phyloP scores from a whole-genome alignment of 1,140 invertebrate genomes.

The Choristoneura fumiferana region DNA sequence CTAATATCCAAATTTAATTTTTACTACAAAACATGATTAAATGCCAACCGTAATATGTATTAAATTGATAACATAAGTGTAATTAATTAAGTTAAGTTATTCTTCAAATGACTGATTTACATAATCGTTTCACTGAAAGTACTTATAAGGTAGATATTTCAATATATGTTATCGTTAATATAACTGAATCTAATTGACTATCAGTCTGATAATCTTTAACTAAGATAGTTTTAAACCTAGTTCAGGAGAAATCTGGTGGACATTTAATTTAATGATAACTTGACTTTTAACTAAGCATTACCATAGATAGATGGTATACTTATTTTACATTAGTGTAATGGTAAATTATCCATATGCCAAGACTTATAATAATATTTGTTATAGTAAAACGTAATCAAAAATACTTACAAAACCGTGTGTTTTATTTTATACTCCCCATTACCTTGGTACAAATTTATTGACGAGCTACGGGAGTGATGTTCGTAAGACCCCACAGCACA shows the following conservation, averaged over 20 bases:
- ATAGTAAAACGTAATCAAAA: slow-evolving; percentile 43
- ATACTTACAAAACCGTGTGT: slow-evolving; percentile 2
- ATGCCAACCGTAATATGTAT: not conserved
- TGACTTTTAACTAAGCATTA: slow-evolving; percentile 27
- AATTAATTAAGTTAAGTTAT: slow-evolving; percentile 46
- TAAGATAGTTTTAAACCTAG: not conserved
- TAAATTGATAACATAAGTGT: slow-evolving; percentile 1
- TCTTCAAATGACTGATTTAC: slow-evolving; percentile 72
- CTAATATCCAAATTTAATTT: no score
- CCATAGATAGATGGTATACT: slow-evolving; percentile 4
- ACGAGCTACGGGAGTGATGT: no score
- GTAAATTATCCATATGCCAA: slow-evolving; percentile 44
- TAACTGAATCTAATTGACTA: slow-evolving; percentile 27
- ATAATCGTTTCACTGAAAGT: slow-evolving; percentile 60
- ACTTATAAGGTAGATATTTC: slow-evolving; percentile 51
- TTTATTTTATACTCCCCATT: not conserved
- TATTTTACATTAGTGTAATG: slow-evolving; percentile 22
- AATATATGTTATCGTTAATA: slow-evolving; percentile 51
- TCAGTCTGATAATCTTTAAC: slow-evolving; percentile 28
- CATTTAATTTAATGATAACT: not conserved
- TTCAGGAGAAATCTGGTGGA: not conserved
- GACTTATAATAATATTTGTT: slow-evolving; percentile 53
- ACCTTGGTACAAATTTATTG: no score
- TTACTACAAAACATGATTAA: no score
- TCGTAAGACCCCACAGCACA: no score